A percentile compares a stretch with the other conserved stretches of the same genome.
These are phyloP conservation scores for Lydus trimaculatus DNA, from an alignment of 2,888 invertebrate species.

Conservation along the genomic window DNA sequence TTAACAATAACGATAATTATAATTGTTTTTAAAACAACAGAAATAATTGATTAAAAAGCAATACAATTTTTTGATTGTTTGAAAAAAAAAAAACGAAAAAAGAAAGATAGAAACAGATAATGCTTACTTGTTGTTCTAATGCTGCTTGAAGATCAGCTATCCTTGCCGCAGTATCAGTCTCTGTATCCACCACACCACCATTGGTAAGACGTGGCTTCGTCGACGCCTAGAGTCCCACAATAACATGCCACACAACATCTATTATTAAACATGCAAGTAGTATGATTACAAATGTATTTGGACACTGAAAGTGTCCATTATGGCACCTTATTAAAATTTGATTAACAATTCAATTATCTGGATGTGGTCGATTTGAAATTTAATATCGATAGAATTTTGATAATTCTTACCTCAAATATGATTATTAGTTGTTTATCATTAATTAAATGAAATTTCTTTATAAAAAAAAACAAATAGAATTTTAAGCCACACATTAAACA, in stretches of 20 bases:
- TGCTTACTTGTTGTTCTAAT: slow-evolving; percentile 84
- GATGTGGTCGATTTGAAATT: not conserved
- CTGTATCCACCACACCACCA: slow-evolving; percentile 62
- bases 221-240: slow-evolving; percentile 60
- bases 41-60: not conserved
- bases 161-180: slow-evolving; percentile 65
- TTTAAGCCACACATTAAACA: not conserved
- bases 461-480: not conserved
- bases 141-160: slow-evolving; percentile 84
- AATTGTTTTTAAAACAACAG: not conserved
- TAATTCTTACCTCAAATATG: slow-evolving; percentile 4
- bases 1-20: not conserved
- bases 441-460: not conserved
- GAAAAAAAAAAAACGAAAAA: not conserved
- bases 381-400: not conserved
- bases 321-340: slow-evolving; percentile 1
- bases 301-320: slow-evolving; percentile 3
- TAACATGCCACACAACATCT: slow-evolving; percentile 59
- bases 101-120: slow-evolving; percentile 1
- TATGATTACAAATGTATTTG: not conserved
- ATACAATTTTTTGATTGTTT: no score
- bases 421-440: not conserved
- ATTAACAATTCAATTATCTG: not conserved
- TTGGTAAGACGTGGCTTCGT: slow-evolving; percentile 64
- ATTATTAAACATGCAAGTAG: slow-evolving; percentile 44